Base-by-base conservation (phyloP, 1,140 invertebrate species). In the Whitmania pigra region DNA sequence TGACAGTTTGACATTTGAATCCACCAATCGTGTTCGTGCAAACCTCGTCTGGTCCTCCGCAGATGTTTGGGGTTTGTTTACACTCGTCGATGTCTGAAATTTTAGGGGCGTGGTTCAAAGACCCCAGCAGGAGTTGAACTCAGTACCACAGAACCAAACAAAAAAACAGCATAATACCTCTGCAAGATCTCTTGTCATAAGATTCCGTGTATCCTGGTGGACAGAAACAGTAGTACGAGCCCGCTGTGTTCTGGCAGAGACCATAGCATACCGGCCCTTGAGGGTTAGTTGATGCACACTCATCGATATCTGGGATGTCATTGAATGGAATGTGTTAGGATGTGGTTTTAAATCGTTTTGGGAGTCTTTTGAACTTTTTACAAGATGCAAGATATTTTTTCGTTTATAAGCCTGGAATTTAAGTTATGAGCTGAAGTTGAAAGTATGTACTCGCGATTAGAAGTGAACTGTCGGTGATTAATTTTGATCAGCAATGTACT, bases 11-110 rank as follows among this genome's bases (percentile, higher is more conserved):
- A 79, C 95, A 98, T 75, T 90, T 88, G 79, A 87, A 93, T 73
- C 89, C 86, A 0, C 95, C 95, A 67, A 89, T 84, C 0, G 88
- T 92, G 80, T 99, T 98, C 71, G 94, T 87, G 79, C 95, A 99
- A 40, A 90, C 87, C 75, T 92, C 87, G 68, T 89, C 87, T 0
- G 80, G 75, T 53, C 85, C 85, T 71, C 71, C 71, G 72, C 81
- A 82, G 67, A 73, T 75, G 31, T 49, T 53, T 54, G 31, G 36
- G 7, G 27, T 49, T 57, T 43, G 67, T 13, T 85, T 77, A 78
- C 91, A 93, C 81, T 93, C 91, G 81, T 93, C 88, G 73, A 91
- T 86, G 80, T 93, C 90, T 88, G 76, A 31, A n/a, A 36, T 36
- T 36, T 36, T 2, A 36, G 31, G 31, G 31, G 31, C 31, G 31